Conservation (phyloP, 1,140 invertebrate species). For the Aradophagus sp. region DNA sequence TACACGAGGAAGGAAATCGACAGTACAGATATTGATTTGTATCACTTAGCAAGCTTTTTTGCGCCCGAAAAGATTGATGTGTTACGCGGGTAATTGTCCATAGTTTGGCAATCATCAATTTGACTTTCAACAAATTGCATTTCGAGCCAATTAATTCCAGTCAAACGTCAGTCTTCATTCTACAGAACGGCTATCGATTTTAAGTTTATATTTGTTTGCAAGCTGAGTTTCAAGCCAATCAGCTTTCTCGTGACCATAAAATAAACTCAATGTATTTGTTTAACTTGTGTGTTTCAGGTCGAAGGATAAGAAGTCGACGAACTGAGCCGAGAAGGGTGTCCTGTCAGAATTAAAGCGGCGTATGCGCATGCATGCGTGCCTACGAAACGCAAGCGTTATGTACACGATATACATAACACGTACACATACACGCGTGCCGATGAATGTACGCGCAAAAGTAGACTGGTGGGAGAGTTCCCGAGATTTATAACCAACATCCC, state of each 20-base stretch:
- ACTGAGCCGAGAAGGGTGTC: conserved; percentile 19
- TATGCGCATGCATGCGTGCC: conserved; percentile 8
- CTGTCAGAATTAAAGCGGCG: conserved; percentile 51
- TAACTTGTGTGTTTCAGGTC: conserved; percentile 62
- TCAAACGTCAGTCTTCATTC: conserved; percentile 11
- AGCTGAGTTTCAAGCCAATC: neutral
- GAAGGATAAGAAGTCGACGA: conserved; percentile 20
- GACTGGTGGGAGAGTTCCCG: conserved; percentile 23
- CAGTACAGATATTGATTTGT: conserved; percentile 45
- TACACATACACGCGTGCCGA: neutral
- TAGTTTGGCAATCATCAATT: conserved; percentile 24
- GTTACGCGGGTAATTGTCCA: conserved; percentile 3
- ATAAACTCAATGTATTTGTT: conserved; percentile 34
- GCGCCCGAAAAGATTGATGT: conserved; percentile 12
- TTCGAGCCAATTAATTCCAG: conserved; percentile 10
- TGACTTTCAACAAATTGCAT: conserved; percentile 22
- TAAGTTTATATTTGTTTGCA: conserved; percentile 15
- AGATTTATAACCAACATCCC: conserved; percentile 46
- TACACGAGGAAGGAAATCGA: too few species aligned
- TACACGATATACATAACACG: conserved; percentile 34
- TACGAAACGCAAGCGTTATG: conserved; percentile 20
- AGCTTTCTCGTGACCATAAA: conserved; percentile 9
- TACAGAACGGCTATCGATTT: conserved; percentile 21
- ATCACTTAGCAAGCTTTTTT: conserved; percentile 33
- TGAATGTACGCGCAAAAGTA: conserved; percentile 17